Evolutionary conservation across 2,797 vertebrate species (phyloP).

Genomic region (Urosaurus nigricauda): DNA sequence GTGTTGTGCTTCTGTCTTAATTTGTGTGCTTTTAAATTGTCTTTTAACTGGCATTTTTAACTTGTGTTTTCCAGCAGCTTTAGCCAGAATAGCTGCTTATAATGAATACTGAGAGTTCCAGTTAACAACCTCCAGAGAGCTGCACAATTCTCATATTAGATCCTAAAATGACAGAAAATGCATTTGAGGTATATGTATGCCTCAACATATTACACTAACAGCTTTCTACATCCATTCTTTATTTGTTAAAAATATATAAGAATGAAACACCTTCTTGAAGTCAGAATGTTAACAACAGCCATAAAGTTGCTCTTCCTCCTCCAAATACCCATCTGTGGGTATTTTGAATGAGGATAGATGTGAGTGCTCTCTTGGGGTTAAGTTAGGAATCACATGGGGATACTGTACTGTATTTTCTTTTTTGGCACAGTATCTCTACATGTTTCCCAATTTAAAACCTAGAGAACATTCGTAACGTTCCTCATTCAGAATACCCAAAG

Average conservation of each 20-base stretch:
- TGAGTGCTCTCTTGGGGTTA: no score
- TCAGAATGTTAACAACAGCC: neutral
- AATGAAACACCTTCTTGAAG: neutral
- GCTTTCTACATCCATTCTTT: neutral
- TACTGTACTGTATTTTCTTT: neutral
- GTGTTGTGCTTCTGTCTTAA: no score
- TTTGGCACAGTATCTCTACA: neutral
- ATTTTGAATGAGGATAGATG: no score
- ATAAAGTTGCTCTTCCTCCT: neutral
- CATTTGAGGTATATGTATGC: neutral
- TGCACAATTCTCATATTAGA: neutral
- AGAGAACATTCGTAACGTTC: neutral
- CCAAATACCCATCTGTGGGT: no score
- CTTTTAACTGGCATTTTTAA: no score
- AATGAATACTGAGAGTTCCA: no score
- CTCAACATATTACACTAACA: neutral
- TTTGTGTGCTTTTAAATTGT: no score
- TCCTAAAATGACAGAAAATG: neutral
- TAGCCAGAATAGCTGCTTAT: no score
- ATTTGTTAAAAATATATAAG: no score
- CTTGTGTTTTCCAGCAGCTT: no score
- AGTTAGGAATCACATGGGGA: no score
- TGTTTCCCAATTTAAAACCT: neutral
- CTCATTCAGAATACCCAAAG: neutral
- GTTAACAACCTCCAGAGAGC: no score